Evolutionary conservation across 2,797 vertebrate species (phyloP).

Genomic region (Benthosema pterotum): DNA sequence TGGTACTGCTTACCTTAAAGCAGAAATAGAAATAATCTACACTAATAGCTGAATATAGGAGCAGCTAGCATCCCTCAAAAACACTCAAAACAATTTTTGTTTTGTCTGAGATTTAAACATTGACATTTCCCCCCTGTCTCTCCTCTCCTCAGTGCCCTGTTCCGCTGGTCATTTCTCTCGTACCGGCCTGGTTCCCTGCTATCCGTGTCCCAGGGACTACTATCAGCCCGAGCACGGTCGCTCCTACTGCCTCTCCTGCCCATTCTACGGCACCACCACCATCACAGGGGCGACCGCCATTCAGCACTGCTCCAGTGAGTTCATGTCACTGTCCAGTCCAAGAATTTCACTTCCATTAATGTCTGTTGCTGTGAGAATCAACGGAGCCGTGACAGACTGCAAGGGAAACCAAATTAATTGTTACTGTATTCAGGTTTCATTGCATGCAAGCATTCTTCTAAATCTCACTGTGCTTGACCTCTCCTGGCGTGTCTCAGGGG

Average conservation of each 20-base stretch:
- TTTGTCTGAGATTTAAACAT: too few species aligned
- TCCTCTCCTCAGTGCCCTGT: constrained; percentile 85
- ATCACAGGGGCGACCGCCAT: constrained; percentile 89
- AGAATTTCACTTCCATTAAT: not conserved
- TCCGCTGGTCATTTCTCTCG: constrained; percentile 93
- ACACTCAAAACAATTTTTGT: too few species aligned
- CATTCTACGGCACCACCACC: constrained; percentile 95
- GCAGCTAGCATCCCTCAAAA: too few species aligned
- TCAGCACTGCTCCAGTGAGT: constrained; percentile 95
- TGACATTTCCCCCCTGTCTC: not conserved
- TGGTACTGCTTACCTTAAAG: constrained; percentile 26
- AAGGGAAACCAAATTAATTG: too few species aligned
- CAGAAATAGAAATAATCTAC: too few species aligned
- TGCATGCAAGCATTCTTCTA: constrained; percentile 23
- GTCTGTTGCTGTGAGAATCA: not conserved
- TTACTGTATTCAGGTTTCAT: not conserved
- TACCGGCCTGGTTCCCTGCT: constrained; percentile 91
- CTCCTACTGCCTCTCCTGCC: constrained; percentile 95
- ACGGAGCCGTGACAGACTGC: not conserved
- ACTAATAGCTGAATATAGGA: too few species aligned
- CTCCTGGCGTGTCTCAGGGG: constrained; percentile 40
- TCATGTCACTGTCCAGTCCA: not conserved
- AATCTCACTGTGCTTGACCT: constrained; percentile 34
- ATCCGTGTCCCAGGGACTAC: constrained; percentile 94
- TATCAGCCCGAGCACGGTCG: constrained; percentile 93